Evolutionary conservation across 2,888 invertebrate genomes (phyloP), one percentile per base, ranked within the genome.

Genomic region (Tromatobia lineatoria): DNA sequence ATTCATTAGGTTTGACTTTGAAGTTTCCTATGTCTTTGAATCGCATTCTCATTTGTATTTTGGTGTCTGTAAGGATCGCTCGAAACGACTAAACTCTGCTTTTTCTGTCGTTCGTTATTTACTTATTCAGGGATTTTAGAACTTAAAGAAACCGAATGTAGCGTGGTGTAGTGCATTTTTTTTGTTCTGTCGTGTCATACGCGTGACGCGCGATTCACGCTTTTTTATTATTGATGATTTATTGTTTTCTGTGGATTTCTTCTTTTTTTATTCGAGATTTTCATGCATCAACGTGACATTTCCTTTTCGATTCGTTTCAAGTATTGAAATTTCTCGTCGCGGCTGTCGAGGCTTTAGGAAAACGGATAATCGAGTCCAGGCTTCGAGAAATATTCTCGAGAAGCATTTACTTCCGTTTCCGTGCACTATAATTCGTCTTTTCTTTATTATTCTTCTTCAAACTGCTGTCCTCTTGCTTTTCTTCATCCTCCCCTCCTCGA

Each of bases 91-190:
- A 69, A 71, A 47, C 38, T 80, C 50, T 47, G 57, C 86, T 75
- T 29, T 80, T 45, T 70, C 61, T 54, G 29, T 47, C 45, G 25
- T 76, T 83, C 76, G 50, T 85, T 76, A 82, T 59, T 76, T 83
- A 42, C 81, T 67, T 59, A 59, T 59, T 70, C 80, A 67, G 74
- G 77, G 64, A 57, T 74, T 76, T 85, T 84, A 76, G 73, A 75
- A 77, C 77, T 75, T 67, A 86, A 77, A 78, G 47, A 82, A 67
- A 87, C 85, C 82, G 83, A 86, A 83, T 83, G 71, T 82, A 83
- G 74, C 86, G 81, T 80, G 78, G 73, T 82, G 82, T 67, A 73
- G 82, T 86, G 79, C 85, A 81, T 84, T 69, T 78, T 79, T 70
- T 25, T 80, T 83, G 13, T 38, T 38, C 71, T 42, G 54, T 57